A percentile compares a stretch with the other conserved stretches of the same genome.
Evolutionary conservation across 1,140 invertebrate species (phyloP).

Genomic region (Tetragonula clypearis): DNA sequence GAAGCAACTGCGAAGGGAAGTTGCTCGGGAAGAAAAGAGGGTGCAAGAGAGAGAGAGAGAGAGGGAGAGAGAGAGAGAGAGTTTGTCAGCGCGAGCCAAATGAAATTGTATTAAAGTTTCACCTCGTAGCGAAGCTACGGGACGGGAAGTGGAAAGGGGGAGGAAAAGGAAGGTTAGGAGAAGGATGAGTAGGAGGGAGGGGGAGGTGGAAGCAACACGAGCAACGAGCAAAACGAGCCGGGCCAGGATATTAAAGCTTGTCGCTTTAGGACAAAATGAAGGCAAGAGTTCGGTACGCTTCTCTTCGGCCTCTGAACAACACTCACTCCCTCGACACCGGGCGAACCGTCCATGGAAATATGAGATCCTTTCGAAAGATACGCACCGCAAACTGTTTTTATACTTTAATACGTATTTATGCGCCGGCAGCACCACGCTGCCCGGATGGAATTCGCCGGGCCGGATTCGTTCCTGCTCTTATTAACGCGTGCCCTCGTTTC

Average conservation of each 20-base stretch:
- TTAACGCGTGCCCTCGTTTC: not conserved
- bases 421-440: constrained; percentile 9
- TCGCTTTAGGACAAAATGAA: constrained; percentile 69
- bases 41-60: constrained; percentile 39
- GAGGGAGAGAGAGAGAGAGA: constrained; percentile 47
- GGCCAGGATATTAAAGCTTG: constrained; percentile 69
- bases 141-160: constrained; percentile 2
- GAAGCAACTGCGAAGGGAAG: constrained; percentile 55
- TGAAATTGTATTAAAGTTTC: constrained; percentile 74
- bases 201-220: constrained; percentile 35
- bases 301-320: constrained; percentile 28
- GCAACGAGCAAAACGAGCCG: constrained; percentile 50
- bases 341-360: constrained; percentile 41
- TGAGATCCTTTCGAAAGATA: constrained; percentile 46
- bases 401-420: constrained; percentile 46
- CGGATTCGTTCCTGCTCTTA: constrained; percentile 15
- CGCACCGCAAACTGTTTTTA: constrained; percentile 50
- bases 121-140: constrained; percentile 51
- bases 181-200: not conserved
- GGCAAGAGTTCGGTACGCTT: constrained; percentile 57
- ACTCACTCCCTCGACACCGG: constrained; percentile 21
- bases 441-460: not conserved
- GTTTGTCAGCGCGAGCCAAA: constrained; percentile 72
- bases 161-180: not conserved
- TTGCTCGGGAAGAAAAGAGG: constrained; percentile 45